Base-by-base conservation (phyloP, 2,888 invertebrate species). In the Dolichomitus sp. region DNA sequence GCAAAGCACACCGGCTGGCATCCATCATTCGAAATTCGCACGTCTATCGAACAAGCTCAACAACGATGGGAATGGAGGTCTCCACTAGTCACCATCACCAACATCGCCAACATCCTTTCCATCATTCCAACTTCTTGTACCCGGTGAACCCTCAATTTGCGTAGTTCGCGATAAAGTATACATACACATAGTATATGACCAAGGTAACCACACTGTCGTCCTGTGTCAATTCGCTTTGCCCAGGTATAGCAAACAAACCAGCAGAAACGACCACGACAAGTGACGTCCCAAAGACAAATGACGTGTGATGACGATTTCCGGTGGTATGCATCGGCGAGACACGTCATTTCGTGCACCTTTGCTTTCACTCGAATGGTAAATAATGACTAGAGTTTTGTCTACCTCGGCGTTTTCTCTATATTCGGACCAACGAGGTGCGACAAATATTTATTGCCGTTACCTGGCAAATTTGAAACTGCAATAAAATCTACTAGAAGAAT, bases 1-100 rank as follows among this genome's bases (percentile, higher is more conserved):
- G 88, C 85, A 88, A 85, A 84, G 84, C 79, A 66, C 61, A 65
- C 68, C 83, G 86, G 83, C 84, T 59, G 85, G 84, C 89, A 89
- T 90, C 89, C 88, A 90, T 90, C 90, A 88, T 89, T 89, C 87
- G 85, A 88, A 88, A 87, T 87, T 87, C 84, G 77, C 63, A 81
- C 75, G 72, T 78, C 70, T 81, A 75, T 65, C 68, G 48, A 69
- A 68, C 48, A 68, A 19, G 61, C 54, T 48, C 75, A 42, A 6
- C 66, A 14, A 61, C 61, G 37, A 68, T 45, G n/a, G 66, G 30
- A 75, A 50, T 30, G 6, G 52, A 50, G 48, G 54, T 33, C 68
- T 7, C 23, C 17, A 52, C 5, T 42, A 17, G 30, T 50, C 52
- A 17, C 37, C 61, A 37, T 23, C 23, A 23, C 23, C n/a, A 17